Evolutionary conservation across 1,140 invertebrate species (phyloP).

Genomic region (Leptinotarsa defecta): DNA sequence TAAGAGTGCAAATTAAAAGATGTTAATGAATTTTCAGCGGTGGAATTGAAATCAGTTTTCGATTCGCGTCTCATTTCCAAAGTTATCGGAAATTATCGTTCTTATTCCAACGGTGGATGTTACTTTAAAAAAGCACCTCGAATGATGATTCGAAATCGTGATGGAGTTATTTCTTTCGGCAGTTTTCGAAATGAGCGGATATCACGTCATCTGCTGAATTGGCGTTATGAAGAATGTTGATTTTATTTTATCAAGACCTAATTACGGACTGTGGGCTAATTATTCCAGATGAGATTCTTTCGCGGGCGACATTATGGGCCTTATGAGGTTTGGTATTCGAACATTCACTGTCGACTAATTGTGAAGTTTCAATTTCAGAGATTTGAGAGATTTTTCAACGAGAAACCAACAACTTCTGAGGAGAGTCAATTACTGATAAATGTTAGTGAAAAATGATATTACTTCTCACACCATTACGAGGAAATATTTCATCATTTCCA

Average conservation of each 20-base stretch:
- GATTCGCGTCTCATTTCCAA: conserved; percentile 52
- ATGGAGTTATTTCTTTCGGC: conserved; percentile 9
- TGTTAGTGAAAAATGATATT: too few relatives aligned
- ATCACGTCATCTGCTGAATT: neutral
- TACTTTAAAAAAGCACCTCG: conserved; percentile 19
- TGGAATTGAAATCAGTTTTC: conserved; percentile 48
- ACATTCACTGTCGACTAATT: neutral
- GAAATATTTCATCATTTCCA: too few relatives aligned
- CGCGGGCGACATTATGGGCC: too few relatives aligned
- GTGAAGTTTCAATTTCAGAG: too few relatives aligned
- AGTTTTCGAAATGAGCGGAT: neutral
- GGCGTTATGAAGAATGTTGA: conserved; percentile 1
- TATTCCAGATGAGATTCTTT: too few relatives aligned
- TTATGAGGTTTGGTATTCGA: neutral
- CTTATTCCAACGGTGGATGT: conserved; percentile 38
- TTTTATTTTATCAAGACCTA: neutral
- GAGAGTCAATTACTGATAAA: too few relatives aligned
- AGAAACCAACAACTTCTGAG: too few relatives aligned
- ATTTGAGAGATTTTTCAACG: too few relatives aligned
- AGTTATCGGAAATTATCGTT: conserved; percentile 49
- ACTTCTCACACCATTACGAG: too few relatives aligned
- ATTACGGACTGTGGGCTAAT: neutral
- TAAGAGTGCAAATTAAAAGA: conserved; percentile 45
- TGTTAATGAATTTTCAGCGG: conserved; percentile 41
- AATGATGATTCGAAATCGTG: conserved; percentile 7